These are phyloP conservation scores for Electrona antarctica DNA, from an alignment of 2,113 vertebrate species.

Conservation along the genomic window DNA sequence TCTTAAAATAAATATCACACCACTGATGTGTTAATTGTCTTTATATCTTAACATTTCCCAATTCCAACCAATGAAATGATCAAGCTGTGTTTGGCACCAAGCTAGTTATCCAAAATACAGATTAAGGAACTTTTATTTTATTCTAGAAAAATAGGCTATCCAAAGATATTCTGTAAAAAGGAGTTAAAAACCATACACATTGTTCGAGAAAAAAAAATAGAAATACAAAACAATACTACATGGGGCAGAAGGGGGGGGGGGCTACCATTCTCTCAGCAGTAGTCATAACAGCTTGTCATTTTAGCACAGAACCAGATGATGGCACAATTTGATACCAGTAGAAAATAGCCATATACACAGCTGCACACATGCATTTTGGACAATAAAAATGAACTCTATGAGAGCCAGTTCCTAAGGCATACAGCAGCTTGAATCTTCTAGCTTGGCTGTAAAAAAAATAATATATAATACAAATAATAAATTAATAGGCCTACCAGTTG, in stretches of 20 bases:
- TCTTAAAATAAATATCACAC: conserved; percentile 76
- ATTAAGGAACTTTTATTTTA: conserved; percentile 76
- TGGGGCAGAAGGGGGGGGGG: too few relatives aligned
- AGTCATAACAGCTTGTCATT: conserved; percentile 26
- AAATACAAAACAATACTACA: conserved; percentile 14
- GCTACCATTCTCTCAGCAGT: conserved; percentile 34
- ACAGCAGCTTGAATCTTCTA: not conserved
- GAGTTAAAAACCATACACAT: conserved; percentile 86
- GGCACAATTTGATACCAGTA: conserved; percentile 5
- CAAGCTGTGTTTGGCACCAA: conserved; percentile 34
- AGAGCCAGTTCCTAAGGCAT: not conserved
- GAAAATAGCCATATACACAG: conserved; percentile 39
- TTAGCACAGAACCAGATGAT: conserved; percentile 1
- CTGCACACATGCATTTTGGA: conserved; percentile 26
- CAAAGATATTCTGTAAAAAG: conserved; percentile 86
- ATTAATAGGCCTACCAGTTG: not conserved
- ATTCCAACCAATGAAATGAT: conserved; percentile 1
- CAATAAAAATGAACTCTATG: conserved; percentile 17
- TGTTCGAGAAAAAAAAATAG: conserved; percentile 65
- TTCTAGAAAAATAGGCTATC: conserved; percentile 85
- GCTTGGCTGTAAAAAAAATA: not conserved
- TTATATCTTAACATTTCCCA: conserved; percentile 71
- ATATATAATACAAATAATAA: too few relatives aligned
- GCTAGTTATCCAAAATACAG: conserved; percentile 81
- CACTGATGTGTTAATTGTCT: conserved; percentile 66